Conservation (phyloP, 2,797 vertebrate genomes). For the Cynopterus sphinx region DNA sequence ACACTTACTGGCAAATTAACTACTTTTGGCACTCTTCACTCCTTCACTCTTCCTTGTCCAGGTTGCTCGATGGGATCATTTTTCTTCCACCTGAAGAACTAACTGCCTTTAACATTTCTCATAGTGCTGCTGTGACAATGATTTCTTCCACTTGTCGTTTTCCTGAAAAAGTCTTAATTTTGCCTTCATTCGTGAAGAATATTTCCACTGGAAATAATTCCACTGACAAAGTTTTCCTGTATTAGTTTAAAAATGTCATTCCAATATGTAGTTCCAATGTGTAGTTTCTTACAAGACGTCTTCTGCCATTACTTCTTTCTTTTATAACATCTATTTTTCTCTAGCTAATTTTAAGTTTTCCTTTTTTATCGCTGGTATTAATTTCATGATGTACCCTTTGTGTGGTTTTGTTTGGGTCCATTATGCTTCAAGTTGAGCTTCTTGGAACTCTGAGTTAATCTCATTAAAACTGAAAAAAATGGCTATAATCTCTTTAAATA, state of each 20-base stretch:
- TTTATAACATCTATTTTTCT: not conserved
- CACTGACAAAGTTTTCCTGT: not conserved
- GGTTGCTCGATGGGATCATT: not conserved
- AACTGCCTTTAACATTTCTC: not conserved
- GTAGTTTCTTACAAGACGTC: not conserved
- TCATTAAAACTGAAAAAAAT: not conserved
- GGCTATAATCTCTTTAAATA: not conserved
- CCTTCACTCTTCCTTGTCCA: not conserved
- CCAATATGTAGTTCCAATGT: not conserved
- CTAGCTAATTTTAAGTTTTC: constrained; percentile 8
- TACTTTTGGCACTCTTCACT: not conserved
- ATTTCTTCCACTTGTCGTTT: constrained; percentile 31
- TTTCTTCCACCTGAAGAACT: not conserved
- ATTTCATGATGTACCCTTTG: not conserved
- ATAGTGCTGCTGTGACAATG: not conserved
- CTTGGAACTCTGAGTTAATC: not conserved
- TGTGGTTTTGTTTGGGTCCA: not conserved
- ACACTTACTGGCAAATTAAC: not conserved
- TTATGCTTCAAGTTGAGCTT: not conserved
- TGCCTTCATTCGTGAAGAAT: constrained; percentile 7
- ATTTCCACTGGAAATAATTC: constrained; percentile 22
- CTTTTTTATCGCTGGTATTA: not conserved
- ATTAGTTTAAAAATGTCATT: constrained; percentile 31
- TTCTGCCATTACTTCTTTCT: not conserved
- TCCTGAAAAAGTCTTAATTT: constrained; percentile 37